These are phyloP conservation scores for Calliopum simillimum DNA, from an alignment of 2,888 invertebrate species.

Conservation along the genomic window DNA sequence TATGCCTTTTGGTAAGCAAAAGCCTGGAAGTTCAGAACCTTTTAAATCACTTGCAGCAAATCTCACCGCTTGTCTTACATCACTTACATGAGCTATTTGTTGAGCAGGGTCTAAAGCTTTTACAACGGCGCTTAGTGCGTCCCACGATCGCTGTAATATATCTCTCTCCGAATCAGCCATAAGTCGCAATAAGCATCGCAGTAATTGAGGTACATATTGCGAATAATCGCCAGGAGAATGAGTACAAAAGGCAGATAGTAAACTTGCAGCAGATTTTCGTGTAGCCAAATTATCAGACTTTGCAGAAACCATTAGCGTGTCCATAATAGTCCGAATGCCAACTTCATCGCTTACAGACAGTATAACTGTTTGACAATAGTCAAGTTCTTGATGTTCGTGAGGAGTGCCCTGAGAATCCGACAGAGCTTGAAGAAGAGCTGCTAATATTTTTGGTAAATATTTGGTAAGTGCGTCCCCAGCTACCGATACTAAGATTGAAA, in stretches of 20 bases:
- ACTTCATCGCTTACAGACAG: slow-evolving; percentile 89
- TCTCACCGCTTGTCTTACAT: slow-evolving; percentile 92
- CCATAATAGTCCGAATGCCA: slow-evolving; percentile 88
- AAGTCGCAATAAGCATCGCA: slow-evolving; percentile 87
- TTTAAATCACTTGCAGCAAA: slow-evolving; percentile 89
- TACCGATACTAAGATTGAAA: slow-evolving; percentile 93
- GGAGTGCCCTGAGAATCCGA: slow-evolving; percentile 76
- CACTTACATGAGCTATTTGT: slow-evolving; percentile 87
- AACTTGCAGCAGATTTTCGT: slow-evolving; percentile 85
- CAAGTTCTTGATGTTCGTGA: slow-evolving; percentile 79
- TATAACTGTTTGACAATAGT: slow-evolving; percentile 93
- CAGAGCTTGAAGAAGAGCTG: slow-evolving; percentile 85
- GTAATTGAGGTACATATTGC: slow-evolving; percentile 87
- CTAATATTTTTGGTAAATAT: slow-evolving; percentile 91
- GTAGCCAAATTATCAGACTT: slow-evolving; percentile 74
- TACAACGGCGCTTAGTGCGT: slow-evolving; percentile 89
- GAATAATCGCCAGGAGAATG: slow-evolving; percentile 89
- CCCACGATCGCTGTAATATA: slow-evolving; percentile 89
- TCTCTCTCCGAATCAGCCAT: slow-evolving; percentile 85
- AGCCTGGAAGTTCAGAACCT: slow-evolving; percentile 85
- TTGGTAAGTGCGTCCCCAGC: slow-evolving; percentile 93
- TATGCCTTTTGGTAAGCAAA: slow-evolving; percentile 94
- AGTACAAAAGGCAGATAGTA: slow-evolving; percentile 90
- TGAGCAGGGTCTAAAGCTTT: slow-evolving; percentile 87
- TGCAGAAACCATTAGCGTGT: slow-evolving; percentile 83